Conservation (phyloP, 2,113 vertebrate genomes). For the Clupea harengus region DNA sequence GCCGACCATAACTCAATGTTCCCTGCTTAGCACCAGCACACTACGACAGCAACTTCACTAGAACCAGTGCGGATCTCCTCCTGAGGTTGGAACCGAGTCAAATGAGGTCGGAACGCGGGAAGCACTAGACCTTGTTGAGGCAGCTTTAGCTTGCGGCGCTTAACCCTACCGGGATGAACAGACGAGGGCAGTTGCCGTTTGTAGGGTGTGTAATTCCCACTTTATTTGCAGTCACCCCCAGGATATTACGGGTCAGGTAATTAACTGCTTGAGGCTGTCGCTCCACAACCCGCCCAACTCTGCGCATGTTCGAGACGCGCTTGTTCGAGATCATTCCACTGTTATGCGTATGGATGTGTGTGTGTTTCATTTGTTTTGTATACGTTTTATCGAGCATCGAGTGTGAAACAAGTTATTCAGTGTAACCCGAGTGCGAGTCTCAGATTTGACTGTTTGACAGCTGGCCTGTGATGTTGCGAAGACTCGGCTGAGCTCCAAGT, state of each 20-base stretch:
- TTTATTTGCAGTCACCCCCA: background rate
- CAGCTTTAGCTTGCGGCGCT: background rate
- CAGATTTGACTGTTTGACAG: slow-evolving; percentile 1
- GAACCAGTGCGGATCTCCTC: background rate
- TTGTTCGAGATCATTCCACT: slow-evolving; percentile 5
- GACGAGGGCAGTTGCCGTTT: background rate
- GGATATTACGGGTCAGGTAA: background rate
- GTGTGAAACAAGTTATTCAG: background rate
- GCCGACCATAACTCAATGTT: background rate
- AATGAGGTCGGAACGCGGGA: background rate
- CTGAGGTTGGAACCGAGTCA: too few relatives aligned
- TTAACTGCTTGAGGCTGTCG: background rate
- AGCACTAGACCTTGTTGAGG: background rate
- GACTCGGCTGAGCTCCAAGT: background rate
- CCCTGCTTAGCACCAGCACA: background rate
- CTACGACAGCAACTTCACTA: background rate
- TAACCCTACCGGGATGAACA: background rate
- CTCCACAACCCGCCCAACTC: background rate
- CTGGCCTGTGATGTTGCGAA: slow-evolving; percentile 11
- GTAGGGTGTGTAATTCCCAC: background rate
- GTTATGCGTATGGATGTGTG: background rate
- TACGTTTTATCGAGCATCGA: too few relatives aligned
- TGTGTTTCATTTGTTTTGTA: too few relatives aligned
- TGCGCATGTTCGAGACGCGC: background rate
- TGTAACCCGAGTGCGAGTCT: background rate